Percentiles rank a stretch among this genome's conserved stretches.
phyloP scores from a whole-genome alignment of 1,140 invertebrate genomes.

The Hycleus phaleratus region DNA sequence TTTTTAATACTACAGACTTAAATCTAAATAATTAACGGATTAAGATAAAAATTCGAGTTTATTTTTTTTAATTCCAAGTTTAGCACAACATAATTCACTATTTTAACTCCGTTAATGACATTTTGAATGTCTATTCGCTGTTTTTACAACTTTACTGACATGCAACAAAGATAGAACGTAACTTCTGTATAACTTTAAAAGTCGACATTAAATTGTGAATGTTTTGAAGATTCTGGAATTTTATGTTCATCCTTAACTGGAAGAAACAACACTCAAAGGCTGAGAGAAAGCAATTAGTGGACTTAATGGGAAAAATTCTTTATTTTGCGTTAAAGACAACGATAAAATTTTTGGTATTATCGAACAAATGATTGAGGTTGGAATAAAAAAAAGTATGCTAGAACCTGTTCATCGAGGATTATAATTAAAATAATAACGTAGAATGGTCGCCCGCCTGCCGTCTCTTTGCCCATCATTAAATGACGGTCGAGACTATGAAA shows the following conservation, averaged over 20 bases:
- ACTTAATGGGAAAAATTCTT: neutral
- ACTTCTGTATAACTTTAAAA: conserved; percentile 9
- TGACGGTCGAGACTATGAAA: neutral
- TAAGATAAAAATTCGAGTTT: neutral
- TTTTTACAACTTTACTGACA: conserved; percentile 9
- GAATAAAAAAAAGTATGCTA: neutral
- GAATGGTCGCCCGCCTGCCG: conserved; percentile 1
- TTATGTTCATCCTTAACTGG: neutral
- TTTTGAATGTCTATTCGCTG: conserved; percentile 11
- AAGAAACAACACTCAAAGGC: no score
- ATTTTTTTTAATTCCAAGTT: conserved; percentile 1
- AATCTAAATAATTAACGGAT: neutral
- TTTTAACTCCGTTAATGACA: conserved; percentile 4
- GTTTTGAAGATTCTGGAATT: neutral
- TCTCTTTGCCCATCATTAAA: conserved; percentile 9
- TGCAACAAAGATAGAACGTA: neutral
- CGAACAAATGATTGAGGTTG: conserved; percentile 6
- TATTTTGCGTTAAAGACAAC: conserved; percentile 6
- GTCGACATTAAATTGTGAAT: conserved; percentile 4
- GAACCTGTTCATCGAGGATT: conserved; percentile 16
- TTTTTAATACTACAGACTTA: neutral
- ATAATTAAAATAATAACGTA: conserved; percentile 22
- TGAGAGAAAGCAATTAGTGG: neutral
- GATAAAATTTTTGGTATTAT: conserved; percentile 5
- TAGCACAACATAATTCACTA: conserved; percentile 5